A percentile compares a stretch with the other conserved stretches of the same genome.
Evolutionary conservation across 2,888 invertebrate species (phyloP).

Genomic region (Chalcis sispes): DNA sequence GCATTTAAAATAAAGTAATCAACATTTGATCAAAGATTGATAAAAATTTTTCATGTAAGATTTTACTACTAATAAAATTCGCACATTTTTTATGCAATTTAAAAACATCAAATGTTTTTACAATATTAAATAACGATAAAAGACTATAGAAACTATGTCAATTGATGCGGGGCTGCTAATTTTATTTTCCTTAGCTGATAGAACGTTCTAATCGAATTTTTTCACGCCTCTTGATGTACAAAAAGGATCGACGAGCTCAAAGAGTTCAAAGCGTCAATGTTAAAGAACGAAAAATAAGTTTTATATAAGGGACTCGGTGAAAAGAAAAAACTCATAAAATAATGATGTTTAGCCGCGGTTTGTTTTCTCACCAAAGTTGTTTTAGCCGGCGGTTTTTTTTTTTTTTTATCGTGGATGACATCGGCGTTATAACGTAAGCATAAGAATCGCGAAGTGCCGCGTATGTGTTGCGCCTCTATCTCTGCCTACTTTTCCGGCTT

Average conservation of each 20-base stretch:
- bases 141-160: background rate
- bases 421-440: background rate
- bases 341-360: slow-evolving; percentile 29
- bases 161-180: background rate
- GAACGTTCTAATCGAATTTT: background rate
- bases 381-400: slow-evolving; percentile 7
- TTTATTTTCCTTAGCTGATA: slow-evolving; percentile 17
- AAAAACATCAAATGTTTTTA: no score
- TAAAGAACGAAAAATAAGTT: background rate
- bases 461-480: slow-evolving; percentile 6
- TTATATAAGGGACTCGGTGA: slow-evolving; percentile 4
- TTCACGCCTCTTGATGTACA: background rate
- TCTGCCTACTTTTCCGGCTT: background rate
- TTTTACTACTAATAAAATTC: no score
- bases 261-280: slow-evolving; percentile 14
- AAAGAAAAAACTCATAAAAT: slow-evolving; percentile 19
- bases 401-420: slow-evolving; percentile 15
- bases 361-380: slow-evolving; percentile 36
- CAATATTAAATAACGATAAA: no score
- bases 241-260: background rate
- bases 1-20: no score
- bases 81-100: no score
- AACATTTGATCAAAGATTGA: no score
- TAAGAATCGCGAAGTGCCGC: slow-evolving; percentile 7
- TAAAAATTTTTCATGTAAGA: no score